Conservation (phyloP, 2,113 vertebrate genomes). For the Triplophysa tibetana region DNA sequence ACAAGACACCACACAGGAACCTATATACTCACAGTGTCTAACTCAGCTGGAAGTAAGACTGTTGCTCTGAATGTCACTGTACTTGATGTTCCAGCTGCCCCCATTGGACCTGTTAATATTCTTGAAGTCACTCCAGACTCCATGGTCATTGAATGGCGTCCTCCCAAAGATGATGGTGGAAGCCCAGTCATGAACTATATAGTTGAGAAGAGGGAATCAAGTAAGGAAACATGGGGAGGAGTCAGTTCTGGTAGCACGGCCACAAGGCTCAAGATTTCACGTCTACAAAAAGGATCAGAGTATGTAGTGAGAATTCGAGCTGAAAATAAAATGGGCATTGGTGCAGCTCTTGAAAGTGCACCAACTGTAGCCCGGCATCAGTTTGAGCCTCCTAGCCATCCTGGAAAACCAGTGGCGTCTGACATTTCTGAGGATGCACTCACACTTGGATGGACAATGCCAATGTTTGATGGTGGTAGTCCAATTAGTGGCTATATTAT, state of each 20-base stretch:
- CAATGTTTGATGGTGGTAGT: conserved; percentile 92
- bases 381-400: conserved; percentile 89
- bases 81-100: conserved; percentile 93
- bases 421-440: conserved; percentile 90
- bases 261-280: conserved; percentile 85
- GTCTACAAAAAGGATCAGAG: conserved; percentile 90
- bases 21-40: conserved; percentile 94
- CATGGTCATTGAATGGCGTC: conserved; percentile 95
- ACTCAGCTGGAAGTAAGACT: conserved; percentile 91
- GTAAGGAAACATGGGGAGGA: conserved; percentile 93
- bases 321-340: conserved; percentile 96
- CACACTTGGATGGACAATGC: conserved; percentile 92
- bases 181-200: conserved; percentile 93
- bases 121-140: conserved; percentile 91
- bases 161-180: conserved; percentile 94
- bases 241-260: conserved; percentile 88
- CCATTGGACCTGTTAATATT: conserved; percentile 92
- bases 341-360: conserved; percentile 88
- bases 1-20: conserved; percentile 89
- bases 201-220: conserved; percentile 93
- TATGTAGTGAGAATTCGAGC: conserved; percentile 92
- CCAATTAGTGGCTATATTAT: conserved; percentile 92
- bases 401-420: conserved; percentile 88
- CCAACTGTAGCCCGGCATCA: conserved; percentile 91
- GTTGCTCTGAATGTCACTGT: conserved; percentile 88